These are phyloP conservation scores for Alethe castanea DNA, from an alignment of 2,113 vertebrate genomes.

Conservation along the genomic window DNA sequence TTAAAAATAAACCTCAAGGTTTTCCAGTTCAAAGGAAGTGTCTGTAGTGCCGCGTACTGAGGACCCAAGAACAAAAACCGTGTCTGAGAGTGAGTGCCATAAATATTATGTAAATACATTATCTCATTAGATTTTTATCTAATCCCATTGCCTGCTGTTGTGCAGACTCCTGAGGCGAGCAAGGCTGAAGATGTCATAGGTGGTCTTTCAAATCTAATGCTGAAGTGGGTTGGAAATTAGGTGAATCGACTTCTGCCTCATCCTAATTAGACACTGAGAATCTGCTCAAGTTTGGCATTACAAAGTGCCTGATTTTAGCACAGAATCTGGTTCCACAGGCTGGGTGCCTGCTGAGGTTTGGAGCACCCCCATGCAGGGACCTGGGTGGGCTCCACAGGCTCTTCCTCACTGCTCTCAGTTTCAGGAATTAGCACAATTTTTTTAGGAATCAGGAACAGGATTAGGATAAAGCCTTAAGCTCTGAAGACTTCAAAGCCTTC, in stretches of 20 bases:
- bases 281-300: not conserved
- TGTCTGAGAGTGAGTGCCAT: not conserved
- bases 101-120: conserved; percentile 40
- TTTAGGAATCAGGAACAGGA: not conserved
- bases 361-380: not conserved
- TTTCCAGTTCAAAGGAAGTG: not conserved
- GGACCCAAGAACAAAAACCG: not conserved
- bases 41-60: not conserved
- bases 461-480: not conserved
- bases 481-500: not conserved
- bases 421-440: not conserved
- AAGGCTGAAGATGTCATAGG: not conserved
- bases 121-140: conserved; percentile 49
- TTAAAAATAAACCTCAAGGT: conserved; percentile 1
- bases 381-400: not conserved
- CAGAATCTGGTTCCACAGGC: not conserved
- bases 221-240: not conserved
- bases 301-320: not conserved
- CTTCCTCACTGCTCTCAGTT: not conserved
- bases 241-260: conserved; percentile 2
- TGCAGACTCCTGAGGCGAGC: not conserved
- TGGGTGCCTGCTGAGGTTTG: not conserved
- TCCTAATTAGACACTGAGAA: conserved; percentile 13
- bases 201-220: not conserved
- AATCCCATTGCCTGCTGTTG: not conserved